phyloP scores from a whole-genome alignment of 2,797 vertebrate species.

The Spatula versicolor region DNA sequence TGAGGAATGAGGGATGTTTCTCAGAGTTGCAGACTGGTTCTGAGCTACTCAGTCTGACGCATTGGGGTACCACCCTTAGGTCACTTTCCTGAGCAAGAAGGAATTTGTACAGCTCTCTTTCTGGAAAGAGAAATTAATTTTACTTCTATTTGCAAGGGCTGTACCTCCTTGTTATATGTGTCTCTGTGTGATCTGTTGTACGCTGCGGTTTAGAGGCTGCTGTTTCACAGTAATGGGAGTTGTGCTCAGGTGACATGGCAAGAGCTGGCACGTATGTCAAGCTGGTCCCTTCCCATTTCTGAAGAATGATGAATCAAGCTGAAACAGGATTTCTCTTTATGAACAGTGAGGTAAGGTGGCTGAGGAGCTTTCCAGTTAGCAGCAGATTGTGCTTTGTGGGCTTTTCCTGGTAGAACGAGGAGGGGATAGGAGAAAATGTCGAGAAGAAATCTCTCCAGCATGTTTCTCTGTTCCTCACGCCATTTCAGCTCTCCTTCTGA shows the following conservation, averaged over 20 bases:
- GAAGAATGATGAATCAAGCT: neutral
- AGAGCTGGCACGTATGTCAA: rapidly evolving
- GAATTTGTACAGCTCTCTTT: neutral
- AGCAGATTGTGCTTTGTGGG: neutral
- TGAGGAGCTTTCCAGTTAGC: neutral
- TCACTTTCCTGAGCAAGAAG: rapidly evolving
- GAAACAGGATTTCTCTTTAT: neutral
- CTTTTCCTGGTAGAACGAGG: neutral
- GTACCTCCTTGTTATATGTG: rapidly evolving
- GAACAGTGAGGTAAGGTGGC: neutral
- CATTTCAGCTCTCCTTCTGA: neutral
- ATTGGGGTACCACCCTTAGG: neutral
- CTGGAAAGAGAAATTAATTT: neutral
- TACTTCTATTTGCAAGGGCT: neutral
- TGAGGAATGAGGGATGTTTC: neutral
- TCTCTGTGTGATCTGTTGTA: neutral
- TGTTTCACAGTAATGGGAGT: neutral
- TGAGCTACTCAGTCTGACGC: neutral
- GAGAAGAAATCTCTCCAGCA: neutral
- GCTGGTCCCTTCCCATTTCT: neutral
- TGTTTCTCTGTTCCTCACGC: neutral
- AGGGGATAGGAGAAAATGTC: neutral
- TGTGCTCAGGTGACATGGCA: too few species aligned
- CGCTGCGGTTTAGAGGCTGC: rapidly evolving
- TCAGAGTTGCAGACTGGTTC: neutral